A percentile compares a stretch with the other conserved stretches of the same genome.
These are phyloP conservation scores for Lampropteryx suffumata DNA, from an alignment of 2,888 invertebrate genomes.

Conservation along the genomic window DNA sequence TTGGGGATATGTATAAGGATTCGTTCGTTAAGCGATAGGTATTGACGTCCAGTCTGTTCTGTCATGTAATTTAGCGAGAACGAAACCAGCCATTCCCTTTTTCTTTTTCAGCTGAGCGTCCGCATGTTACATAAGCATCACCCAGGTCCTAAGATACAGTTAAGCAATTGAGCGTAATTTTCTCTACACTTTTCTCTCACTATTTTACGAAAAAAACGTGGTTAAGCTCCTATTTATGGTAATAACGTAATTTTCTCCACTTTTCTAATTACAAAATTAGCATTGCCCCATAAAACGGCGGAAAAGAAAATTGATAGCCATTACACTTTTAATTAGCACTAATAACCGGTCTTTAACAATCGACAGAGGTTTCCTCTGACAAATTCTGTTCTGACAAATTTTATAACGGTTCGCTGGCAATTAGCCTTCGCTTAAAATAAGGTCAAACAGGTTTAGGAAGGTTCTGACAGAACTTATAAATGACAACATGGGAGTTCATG, in stretches of 20 bases:
- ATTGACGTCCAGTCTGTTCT: too few relatives aligned
- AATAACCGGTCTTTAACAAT: slow-evolving; percentile 39
- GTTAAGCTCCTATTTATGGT: slow-evolving; percentile 12
- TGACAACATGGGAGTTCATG: too few relatives aligned
- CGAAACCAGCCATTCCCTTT: too few relatives aligned
- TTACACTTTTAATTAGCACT: slow-evolving; percentile 47
- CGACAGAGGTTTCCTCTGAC: slow-evolving; percentile 36
- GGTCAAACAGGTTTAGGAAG: slow-evolving; percentile 14
- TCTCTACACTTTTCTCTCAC: not conserved
- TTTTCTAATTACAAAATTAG: slow-evolving; percentile 25
- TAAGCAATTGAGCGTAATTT: not conserved
- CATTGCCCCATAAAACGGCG: slow-evolving; percentile 14
- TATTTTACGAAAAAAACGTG: slow-evolving; percentile 4
- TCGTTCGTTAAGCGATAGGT: too few relatives aligned
- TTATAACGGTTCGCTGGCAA: slow-evolving; percentile 34
- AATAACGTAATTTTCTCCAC: slow-evolving; percentile 10
- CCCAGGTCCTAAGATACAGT: too few relatives aligned
- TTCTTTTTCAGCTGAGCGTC: too few relatives aligned
- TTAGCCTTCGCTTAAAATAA: slow-evolving; percentile 15
- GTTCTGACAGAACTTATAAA: too few relatives aligned
- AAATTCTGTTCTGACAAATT: slow-evolving; percentile 41
- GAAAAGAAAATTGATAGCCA: slow-evolving; percentile 35
- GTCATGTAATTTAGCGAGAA: too few relatives aligned
- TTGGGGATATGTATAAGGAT: too few relatives aligned
- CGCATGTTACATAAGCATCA: too few relatives aligned